These are phyloP conservation scores for Argyrosomus japonicus DNA, from an alignment of 2,113 vertebrate species.

Conservation along the genomic window DNA sequence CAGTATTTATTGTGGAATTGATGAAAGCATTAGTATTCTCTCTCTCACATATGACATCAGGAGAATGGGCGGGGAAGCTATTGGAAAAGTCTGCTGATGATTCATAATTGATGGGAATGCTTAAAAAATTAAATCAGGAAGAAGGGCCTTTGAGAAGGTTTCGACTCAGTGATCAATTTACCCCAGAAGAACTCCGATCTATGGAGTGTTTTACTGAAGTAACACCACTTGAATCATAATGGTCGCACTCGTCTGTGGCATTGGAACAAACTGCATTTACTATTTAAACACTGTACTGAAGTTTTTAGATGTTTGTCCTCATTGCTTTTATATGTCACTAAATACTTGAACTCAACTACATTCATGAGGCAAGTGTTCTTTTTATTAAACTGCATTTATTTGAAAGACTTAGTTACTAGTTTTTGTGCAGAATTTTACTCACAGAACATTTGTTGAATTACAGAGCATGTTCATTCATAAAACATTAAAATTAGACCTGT, in stretches of 20 bases:
- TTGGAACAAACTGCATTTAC: no score
- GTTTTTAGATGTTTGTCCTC: neutral
- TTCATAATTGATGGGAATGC: conserved; percentile 29
- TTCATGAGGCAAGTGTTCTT: no score
- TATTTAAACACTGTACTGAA: neutral
- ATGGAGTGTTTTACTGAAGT: neutral
- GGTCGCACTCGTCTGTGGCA: neutral
- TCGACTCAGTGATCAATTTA: conserved; percentile 18
- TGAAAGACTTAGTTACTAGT: neutral
- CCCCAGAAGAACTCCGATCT: conserved; percentile 15
- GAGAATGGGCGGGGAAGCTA: neutral
- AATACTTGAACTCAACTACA: neutral
- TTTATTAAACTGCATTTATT: neutral
- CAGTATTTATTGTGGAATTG: conserved; percentile 23
- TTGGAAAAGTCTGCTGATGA: conserved; percentile 2
- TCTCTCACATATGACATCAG: neutral
- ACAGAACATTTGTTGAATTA: no score
- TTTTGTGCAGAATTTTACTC: no score
- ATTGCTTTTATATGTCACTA: neutral
- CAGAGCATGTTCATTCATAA: neutral
- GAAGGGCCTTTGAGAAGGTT: conserved; percentile 10
- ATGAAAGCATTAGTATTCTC: conserved; percentile 14
- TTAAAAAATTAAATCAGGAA: conserved; percentile 31
- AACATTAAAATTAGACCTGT: no score
- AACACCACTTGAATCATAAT: neutral